Conservation (phyloP, 2,113 vertebrate species). For the Puffinus mauretanicus region DNA sequence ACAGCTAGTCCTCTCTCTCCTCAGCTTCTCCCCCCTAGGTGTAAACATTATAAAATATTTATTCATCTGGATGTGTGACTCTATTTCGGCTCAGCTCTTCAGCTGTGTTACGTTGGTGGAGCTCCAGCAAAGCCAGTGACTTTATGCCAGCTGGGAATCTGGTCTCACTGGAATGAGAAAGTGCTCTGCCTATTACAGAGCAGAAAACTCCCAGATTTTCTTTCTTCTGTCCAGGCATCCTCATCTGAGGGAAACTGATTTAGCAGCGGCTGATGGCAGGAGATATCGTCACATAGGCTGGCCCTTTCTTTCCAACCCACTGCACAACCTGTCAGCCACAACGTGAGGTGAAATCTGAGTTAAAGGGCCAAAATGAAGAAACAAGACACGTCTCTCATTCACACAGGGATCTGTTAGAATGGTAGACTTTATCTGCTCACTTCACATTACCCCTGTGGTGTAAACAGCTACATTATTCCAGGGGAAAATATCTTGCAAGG, state of each 20-base stretch:
- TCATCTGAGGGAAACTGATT: constrained; percentile 8
- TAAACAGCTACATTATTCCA: not conserved
- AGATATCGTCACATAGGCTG: not conserved
- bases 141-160: not conserved
- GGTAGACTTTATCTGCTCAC: not conserved
- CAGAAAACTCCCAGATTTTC: not conserved
- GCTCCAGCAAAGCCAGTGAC: not conserved
- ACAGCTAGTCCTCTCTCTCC: not conserved
- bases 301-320: not conserved
- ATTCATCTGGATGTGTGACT: constrained; percentile 50
- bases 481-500: not conserved
- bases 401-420: not conserved
- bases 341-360: not conserved
- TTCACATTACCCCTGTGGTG: not conserved
- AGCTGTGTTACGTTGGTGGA: not conserved
- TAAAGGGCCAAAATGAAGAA: not conserved
- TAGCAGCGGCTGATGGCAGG: not conserved
- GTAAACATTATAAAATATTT: constrained; percentile 51
- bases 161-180: not conserved
- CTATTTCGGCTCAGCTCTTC: constrained; percentile 26
- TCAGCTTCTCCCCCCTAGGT: constrained; percentile 29
- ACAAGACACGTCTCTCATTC: not conserved
- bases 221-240: not conserved
- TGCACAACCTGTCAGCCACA: not conserved
- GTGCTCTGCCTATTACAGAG: not conserved